Percentiles rank a stretch among this genome's conserved stretches.
Evolutionary conservation across 30 jellyfish, hydroid and myxozoan species (phyloP).

Genomic region (Turritopsis dohrnii): DNA sequence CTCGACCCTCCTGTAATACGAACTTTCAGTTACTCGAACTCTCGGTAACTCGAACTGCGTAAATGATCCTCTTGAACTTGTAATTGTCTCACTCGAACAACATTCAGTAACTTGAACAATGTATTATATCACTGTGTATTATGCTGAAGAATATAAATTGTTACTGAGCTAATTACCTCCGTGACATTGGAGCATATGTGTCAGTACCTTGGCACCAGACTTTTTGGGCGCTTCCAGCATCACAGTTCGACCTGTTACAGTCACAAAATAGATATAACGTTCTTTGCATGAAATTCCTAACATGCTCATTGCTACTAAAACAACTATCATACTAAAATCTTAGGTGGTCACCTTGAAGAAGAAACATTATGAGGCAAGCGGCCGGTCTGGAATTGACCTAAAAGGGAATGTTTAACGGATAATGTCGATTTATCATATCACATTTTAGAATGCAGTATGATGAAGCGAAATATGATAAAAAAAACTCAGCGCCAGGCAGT

Average conservation of each 20-base stretch:
- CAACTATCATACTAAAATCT: no score
- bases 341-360: slow-evolving; percentile 87
- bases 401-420: not conserved
- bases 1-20: no score
- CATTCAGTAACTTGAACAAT: no score
- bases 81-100: no score
- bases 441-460: not conserved
- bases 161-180: slow-evolving; percentile 51
- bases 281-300: not conserved
- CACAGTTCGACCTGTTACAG: slow-evolving; percentile 72
- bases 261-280: no score
- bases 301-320: no score
- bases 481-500: no score
- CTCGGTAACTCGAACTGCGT: no score
- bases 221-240: slow-evolving; percentile 71
- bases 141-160: not conserved
- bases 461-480: no score
- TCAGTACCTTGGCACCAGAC: slow-evolving; percentile 74
- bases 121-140: no score
- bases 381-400: slow-evolving; percentile 96
- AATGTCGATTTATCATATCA: not conserved
- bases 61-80: no score
- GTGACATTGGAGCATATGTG: slow-evolving; percentile 91
- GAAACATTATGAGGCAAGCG: slow-evolving; percentile 78
- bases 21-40: no score